Evolutionary conservation across 1,140 invertebrate species (phyloP), one percentile per base, ranked within the genome.

Genomic region (Leptopilina boulardi): DNA sequence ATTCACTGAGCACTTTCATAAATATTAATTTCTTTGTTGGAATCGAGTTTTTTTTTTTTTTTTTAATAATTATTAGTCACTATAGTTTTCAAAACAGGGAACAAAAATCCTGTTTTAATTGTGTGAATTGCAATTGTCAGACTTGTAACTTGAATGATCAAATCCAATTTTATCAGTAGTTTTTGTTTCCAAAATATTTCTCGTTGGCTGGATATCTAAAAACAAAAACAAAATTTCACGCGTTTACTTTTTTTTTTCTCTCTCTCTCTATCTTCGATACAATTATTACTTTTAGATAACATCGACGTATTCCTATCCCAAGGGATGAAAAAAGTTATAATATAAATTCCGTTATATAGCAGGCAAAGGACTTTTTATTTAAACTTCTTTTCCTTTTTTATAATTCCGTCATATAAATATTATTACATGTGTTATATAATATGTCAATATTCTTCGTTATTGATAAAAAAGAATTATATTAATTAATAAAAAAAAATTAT

Each of bases 281-380:
- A 56, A 42, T 66, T 59, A 51, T 44, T 34, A 23, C 47, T 59
- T 38, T 77, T n/a, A 44, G 51, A 54, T 54, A 51, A 38, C 66
- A 44, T 76, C 51, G 75, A n/a, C n/a, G 5, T 13, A 8, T 23
- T 51, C 8, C 26, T 15, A 13, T 26, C 59, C 23, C 59, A 1
- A 34, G 59, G 23, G 13, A 26, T 66, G 5, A 11, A 21, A 26
- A 59, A 51, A 51, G 47, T 51, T 51, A 18, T 13, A 4, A 42
- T 11, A 42, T 13, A 13, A 42, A n/a, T n/a, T n/a, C n/a, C n/a
- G n/a, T n/a, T n/a, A n/a, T n/a, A n/a, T 9, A 13, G 13, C 2
- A 42, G 13, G 41, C 44, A n/a, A 1, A n/a, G 3, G n/a, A 51
- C 47, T 51, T 51, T 18, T 51, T 18, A 15, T 8, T 4, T 3